Percentiles rank a stretch among this genome's conserved stretches.
These are phyloP conservation scores for Gasterosteus nipponicus DNA, from an alignment of 2,113 vertebrate species.

Conservation along the genomic window DNA sequence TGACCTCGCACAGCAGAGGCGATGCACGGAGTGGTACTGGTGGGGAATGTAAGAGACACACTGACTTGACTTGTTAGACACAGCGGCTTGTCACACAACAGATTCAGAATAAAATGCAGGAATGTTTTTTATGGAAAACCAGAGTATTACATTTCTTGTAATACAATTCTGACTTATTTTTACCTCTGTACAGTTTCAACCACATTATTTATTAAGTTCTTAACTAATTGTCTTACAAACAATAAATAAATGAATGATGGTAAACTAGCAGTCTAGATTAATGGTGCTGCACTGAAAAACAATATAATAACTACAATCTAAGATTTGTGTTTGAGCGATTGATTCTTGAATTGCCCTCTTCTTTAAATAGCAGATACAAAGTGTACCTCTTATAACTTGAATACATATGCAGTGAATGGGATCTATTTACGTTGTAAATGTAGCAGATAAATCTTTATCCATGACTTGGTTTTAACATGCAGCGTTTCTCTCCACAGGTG, in stretches of 20 bases:
- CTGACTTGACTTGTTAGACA: slow-evolving; percentile 8
- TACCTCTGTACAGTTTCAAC: slow-evolving; percentile 3
- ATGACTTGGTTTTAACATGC: slow-evolving; percentile 13
- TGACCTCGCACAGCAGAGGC: slow-evolving; percentile 77
- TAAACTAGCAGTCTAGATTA: not conserved
- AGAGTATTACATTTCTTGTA: slow-evolving; percentile 32
- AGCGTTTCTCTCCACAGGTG: slow-evolving; percentile 69
- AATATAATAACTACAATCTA: slow-evolving; percentile 9
- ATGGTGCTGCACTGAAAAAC: not conserved
- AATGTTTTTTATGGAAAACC: not conserved
- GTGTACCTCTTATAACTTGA: not conserved
- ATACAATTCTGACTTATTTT: slow-evolving; percentile 30
- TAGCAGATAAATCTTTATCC: not conserved
- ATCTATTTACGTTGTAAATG: not conserved
- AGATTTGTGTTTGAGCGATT: not conserved
- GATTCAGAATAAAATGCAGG: slow-evolving; percentile 11
- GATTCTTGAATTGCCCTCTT: not conserved
- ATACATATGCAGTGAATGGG: slow-evolving; percentile 6
- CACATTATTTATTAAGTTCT: not conserved
- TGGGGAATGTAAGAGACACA: slow-evolving; percentile 77
- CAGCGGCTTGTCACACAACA: not conserved
- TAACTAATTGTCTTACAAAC: not conserved
- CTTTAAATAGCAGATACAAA: slow-evolving; percentile 9
- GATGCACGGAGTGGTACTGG: slow-evolving; percentile 80
- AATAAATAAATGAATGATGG: not conserved